Evolutionary conservation across 2,797 vertebrate species (phyloP), one percentile per base, ranked within the genome.

Genomic region (Siniperca scherzeri): DNA sequence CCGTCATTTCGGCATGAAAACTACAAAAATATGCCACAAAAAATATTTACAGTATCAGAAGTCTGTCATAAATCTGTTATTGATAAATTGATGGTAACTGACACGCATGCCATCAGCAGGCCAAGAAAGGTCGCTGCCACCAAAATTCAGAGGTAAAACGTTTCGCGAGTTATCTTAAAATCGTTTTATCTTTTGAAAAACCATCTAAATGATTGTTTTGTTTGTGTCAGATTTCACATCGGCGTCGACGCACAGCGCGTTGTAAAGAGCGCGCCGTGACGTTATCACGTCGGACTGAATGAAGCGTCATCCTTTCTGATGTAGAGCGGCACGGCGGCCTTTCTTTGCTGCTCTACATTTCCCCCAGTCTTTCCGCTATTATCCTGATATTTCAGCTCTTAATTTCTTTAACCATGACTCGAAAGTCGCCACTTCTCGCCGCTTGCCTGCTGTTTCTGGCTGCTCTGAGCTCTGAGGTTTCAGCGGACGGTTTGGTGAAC

Each of bases 301-400:
- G 95, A 92, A 92, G 92, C 96, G 96, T 97, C 96, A 96, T 96
- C 93, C 56, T 95, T 93, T 90, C 91, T 85, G 90, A 92, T 84
- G 87, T 85, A 82, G 87, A 93, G 91, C 90, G 61, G 89, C 83
- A 50, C 88, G 83, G 91, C 88, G 95, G 95, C 93, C 95, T 94
- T 87, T 93, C 85, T 88, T 86, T 38, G 83, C 89, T 89, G 88
- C 90, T 90, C 90, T 87, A 79, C 88, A 38, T 76, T 85, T 81
- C 25, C 40, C 74, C 33, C 53, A 44, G 5, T 78, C 50, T 75
- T 36, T 67, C 64, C 38, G 2, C 48, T 61, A 16, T 55, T 61
- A 0, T 46, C 25, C 60, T 36, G 12, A 53, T 48, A 19, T 73
- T 86, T 64, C 22, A 56, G 46, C 46, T 36, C 16, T 17, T 14